Evolutionary conservation across 2,113 vertebrate species (phyloP).

Genomic region (Fulmarus glacialis): DNA sequence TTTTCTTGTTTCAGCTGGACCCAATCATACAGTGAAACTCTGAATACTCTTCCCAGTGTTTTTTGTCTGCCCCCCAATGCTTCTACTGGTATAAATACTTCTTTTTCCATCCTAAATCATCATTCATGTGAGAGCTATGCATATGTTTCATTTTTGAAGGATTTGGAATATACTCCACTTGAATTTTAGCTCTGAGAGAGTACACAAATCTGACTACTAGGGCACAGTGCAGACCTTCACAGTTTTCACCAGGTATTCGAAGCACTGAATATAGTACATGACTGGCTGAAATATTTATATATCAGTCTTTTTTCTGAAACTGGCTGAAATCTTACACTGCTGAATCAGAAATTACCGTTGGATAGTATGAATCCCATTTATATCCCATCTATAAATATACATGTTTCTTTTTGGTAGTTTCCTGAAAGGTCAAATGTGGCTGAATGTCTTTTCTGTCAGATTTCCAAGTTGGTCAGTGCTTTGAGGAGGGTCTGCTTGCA

Average conservation of each 20-base stretch:
- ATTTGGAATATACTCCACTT: not conserved
- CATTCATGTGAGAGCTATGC: not conserved
- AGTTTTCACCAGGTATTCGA: not conserved
- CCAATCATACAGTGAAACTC: not conserved
- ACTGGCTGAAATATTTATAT: not conserved
- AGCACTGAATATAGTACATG: not conserved
- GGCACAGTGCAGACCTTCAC: not conserved
- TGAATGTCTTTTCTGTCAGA: not conserved
- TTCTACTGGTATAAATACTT: not conserved
- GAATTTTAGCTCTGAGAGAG: not conserved
- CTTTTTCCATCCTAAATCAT: not conserved
- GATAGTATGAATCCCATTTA: not conserved
- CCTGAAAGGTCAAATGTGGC: not conserved
- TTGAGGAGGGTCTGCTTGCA: not conserved
- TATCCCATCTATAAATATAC: not conserved
- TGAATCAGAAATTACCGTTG: not conserved
- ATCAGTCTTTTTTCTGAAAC: not conserved
- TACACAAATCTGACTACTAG: not conserved
- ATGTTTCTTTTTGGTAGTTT: not conserved
- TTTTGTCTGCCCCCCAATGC: not conserved
- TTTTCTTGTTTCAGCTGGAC: not conserved
- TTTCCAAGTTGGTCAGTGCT: not conserved
- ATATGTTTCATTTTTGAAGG: not conserved
- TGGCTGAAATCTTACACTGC: not conserved
- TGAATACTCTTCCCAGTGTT: not conserved